A percentile compares a stretch with the other conserved stretches of the same genome.
Conservation (phyloP, 2,888 invertebrate genomes). For the Diploptera punctata region DNA sequence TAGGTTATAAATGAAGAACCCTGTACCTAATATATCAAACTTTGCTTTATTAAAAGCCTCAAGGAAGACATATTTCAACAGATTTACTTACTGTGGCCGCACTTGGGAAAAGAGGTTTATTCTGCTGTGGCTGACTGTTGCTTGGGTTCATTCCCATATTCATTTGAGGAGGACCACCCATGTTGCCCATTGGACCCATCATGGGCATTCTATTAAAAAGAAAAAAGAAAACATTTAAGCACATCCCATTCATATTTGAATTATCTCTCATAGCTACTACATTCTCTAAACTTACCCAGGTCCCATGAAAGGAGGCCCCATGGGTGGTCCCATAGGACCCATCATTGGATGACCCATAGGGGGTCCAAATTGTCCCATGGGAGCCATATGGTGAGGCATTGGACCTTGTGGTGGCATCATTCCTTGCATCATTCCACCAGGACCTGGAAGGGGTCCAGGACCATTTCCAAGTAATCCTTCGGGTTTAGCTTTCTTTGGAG, state of each 20-base stretch:
- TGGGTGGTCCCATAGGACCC: constrained; percentile 67
- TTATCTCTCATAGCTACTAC: constrained; percentile 51
- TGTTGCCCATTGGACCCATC: constrained; percentile 56
- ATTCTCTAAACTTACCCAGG: constrained; percentile 59
- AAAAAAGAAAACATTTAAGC: not conserved
- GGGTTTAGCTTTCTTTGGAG: constrained; percentile 74
- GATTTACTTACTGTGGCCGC: constrained; percentile 59
- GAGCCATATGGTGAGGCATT: constrained; percentile 60
- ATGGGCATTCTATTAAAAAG: constrained; percentile 60
- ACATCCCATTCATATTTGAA: not conserved
- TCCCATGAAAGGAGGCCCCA: constrained; percentile 80
- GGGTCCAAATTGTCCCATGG: constrained; percentile 62
- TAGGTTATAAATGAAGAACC: too few relatives aligned
- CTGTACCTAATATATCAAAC: too few relatives aligned
- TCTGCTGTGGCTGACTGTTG: constrained; percentile 55
- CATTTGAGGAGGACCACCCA: constrained; percentile 47
- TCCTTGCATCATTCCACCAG: constrained; percentile 67
- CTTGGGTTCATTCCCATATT: constrained; percentile 54
- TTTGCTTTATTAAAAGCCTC: too few relatives aligned
- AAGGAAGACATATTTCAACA: too few relatives aligned
- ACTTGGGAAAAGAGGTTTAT: constrained; percentile 83
- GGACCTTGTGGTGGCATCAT: constrained; percentile 56
- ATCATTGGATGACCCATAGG: constrained; percentile 65
- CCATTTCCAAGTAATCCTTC: constrained; percentile 67
- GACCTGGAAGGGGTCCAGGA: constrained; percentile 67